Conservation (phyloP, 2,888 invertebrate species). For the Thera britannica region DNA sequence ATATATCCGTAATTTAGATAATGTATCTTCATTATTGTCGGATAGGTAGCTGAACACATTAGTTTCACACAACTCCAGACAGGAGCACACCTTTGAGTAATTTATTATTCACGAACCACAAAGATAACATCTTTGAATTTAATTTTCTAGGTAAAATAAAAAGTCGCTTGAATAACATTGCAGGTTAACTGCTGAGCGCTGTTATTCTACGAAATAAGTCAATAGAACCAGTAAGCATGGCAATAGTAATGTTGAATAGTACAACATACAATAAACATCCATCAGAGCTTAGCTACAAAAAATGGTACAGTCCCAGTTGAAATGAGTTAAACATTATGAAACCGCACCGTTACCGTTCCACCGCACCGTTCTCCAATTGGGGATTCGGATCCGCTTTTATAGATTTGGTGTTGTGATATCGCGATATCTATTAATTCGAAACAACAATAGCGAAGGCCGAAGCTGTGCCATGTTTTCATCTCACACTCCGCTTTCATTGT, state of each 20-base stretch:
- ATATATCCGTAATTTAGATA: constrained; percentile 53
- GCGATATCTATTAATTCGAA: constrained; percentile 72
- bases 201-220: constrained; percentile 18
- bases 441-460: constrained; percentile 67
- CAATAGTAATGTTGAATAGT: background rate
- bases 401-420: constrained; percentile 76
- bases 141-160: constrained; percentile 31
- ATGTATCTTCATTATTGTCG: constrained; percentile 49
- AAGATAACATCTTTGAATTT: constrained; percentile 37
- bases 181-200: constrained; percentile 1
- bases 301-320: background rate
- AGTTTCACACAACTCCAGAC: constrained; percentile 43
- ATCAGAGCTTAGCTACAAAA: background rate
- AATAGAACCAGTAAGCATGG: background rate
- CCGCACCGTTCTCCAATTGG: constrained; percentile 68
- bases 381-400: constrained; percentile 67
- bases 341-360: constrained; percentile 69
- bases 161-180: constrained; percentile 18
- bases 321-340: constrained; percentile 52
- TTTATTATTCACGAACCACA: constrained; percentile 41
- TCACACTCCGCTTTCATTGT: constrained; percentile 67
- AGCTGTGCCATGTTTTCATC: constrained; percentile 67
- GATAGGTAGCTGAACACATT: constrained; percentile 42
- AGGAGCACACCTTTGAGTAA: constrained; percentile 41
- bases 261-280: no score